phyloP scores from a whole-genome alignment of 2,888 invertebrate species.

The Sarcophaga caerulescens region DNA sequence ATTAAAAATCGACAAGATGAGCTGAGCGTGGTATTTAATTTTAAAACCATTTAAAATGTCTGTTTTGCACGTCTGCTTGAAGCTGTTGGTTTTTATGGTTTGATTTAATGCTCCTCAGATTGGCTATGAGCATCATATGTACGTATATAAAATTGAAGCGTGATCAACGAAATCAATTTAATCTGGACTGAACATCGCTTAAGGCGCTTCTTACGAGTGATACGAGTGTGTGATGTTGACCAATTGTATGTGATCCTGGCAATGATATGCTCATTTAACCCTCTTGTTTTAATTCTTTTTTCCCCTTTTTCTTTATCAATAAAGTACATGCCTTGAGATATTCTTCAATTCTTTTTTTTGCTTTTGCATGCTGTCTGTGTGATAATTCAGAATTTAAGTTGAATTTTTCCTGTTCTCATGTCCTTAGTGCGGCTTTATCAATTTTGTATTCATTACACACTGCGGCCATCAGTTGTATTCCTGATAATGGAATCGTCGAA shows the following conservation, averaged over 20 bases:
- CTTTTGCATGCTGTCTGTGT: background rate
- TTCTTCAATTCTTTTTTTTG: background rate
- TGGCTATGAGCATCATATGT: no score
- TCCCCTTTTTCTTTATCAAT: conserved; percentile 37
- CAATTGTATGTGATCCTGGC: conserved; percentile 37
- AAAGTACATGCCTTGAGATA: background rate
- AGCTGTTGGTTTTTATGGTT: conserved; percentile 1
- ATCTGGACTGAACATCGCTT: conserved; percentile 62
- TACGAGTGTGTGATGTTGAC: conserved; percentile 23
- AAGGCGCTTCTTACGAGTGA: conserved; percentile 61
- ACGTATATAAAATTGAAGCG: conserved; percentile 52
- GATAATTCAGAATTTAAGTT: background rate
- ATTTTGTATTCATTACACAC: conserved; percentile 45
- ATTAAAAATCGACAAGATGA: conserved; percentile 59
- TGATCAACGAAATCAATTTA: conserved; percentile 66
- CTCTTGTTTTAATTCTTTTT: conserved; percentile 12
- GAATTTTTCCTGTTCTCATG: background rate
- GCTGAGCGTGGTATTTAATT: conserved; percentile 22
- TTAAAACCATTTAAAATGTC: conserved; percentile 33
- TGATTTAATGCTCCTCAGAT: background rate
- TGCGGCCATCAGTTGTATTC: conserved; percentile 2
- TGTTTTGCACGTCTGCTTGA: background rate
- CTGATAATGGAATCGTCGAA: conserved; percentile 21
- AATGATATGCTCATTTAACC: conserved; percentile 36
- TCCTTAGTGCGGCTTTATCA: background rate